These are phyloP conservation scores for Bothrops jararaca DNA, from an alignment of 2,113 vertebrate genomes.

Conservation along the genomic window DNA sequence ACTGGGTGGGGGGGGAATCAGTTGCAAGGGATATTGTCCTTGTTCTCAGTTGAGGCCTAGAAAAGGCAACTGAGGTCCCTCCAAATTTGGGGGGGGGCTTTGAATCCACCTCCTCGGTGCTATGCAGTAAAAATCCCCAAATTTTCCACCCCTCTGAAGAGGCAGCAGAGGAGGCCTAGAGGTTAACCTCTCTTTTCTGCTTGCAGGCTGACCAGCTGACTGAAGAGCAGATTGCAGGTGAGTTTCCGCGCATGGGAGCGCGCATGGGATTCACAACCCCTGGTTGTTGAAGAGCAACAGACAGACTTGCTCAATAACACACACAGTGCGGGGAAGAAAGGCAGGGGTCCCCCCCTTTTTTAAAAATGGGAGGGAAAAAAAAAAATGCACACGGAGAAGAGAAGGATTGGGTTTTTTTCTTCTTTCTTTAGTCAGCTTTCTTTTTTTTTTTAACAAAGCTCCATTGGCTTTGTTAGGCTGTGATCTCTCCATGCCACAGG, in stretches of 20 bases:
- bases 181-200: slow-evolving; percentile 1
- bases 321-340: too few species aligned
- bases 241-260: slow-evolving; percentile 36
- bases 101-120: neutral
- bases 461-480: neutral
- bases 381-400: too few species aligned
- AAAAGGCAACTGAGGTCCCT: too few species aligned
- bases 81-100: too few species aligned
- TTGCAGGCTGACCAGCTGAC: slow-evolving; percentile 88
- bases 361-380: too few species aligned
- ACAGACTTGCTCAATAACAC: neutral
- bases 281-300: neutral
- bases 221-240: slow-evolving; percentile 89
- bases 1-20: neutral
- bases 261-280: too few species aligned
- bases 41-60: too few species aligned
- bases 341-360: too few species aligned
- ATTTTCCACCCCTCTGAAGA: neutral
- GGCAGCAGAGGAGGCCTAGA: neutral
- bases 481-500: neutral
- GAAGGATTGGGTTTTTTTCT: neutral
- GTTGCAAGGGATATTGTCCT: neutral
- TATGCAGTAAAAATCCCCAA: neutral
- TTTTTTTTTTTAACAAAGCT: too few species aligned
- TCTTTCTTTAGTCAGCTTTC: neutral